Percentiles rank a stretch among this genome's conserved stretches.
Conservation (phyloP, 2,113 vertebrate genomes). For the Tetrao urogallus region DNA sequence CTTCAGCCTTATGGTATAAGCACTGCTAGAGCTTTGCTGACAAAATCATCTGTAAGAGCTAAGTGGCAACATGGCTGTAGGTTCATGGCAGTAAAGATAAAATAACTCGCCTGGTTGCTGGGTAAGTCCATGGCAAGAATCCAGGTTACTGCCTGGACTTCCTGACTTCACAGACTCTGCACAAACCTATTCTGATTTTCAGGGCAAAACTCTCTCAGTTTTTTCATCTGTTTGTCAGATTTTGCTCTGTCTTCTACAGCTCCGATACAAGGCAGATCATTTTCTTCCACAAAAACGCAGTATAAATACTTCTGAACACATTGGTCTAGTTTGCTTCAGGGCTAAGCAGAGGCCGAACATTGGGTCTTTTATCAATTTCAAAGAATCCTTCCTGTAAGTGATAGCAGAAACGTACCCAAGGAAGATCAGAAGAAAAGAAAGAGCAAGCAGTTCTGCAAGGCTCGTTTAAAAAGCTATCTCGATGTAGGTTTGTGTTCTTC, state of each 20-base stretch:
- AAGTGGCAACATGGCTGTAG: not conserved
- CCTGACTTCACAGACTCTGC: not conserved
- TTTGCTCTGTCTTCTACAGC: not conserved
- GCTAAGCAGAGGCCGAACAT: not conserved
- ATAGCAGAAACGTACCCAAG: not conserved
- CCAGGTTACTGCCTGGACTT: not conserved
- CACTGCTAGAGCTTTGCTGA: not conserved
- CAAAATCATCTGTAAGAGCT: not conserved
- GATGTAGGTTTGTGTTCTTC: not conserved
- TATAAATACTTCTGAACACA: not conserved
- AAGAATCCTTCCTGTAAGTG: not conserved
- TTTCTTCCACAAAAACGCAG: not conserved
- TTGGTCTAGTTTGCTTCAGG: not conserved
- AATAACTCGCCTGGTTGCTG: not conserved
- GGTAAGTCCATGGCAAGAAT: not conserved
- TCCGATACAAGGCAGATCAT: not conserved
- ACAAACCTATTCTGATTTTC: not conserved
- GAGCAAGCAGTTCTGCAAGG: not conserved
- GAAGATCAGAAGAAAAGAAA: not conserved
- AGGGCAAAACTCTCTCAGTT: not conserved
- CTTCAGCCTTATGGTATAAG: not conserved
- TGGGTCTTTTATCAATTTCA: not conserved
- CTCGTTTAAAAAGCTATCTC: not conserved
- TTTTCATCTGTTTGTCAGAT: not conserved
- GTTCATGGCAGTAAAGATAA: not conserved